These are phyloP conservation scores for Cistogaster globosa DNA, from an alignment of 2,888 invertebrate species.

Conservation along the genomic window DNA sequence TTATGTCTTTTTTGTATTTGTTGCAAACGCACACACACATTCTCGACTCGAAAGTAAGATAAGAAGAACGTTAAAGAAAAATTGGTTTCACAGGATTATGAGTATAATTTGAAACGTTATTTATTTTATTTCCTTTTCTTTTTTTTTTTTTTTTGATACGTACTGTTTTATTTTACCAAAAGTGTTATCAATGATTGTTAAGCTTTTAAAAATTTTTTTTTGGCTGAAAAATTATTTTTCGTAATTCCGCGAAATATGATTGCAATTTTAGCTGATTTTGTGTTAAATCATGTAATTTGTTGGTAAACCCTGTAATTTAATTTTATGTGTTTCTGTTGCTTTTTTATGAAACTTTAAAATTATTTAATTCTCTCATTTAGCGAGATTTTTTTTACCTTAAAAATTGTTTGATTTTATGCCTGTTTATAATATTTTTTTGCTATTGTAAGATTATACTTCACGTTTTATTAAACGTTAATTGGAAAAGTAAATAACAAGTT, in stretches of 20 bases:
- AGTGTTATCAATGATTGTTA: slow-evolving; percentile 62
- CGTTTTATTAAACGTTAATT: slow-evolving; percentile 68
- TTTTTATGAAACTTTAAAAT: slow-evolving; percentile 40
- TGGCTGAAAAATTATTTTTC: slow-evolving; percentile 19
- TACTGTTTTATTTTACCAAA: slow-evolving; percentile 37
- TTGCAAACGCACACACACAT: not conserved
- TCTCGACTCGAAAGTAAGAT: slow-evolving; percentile 25
- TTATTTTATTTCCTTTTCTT: not conserved
- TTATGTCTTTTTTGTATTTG: slow-evolving; percentile 53
- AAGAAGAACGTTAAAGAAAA: slow-evolving; percentile 38
- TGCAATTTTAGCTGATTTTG: slow-evolving; percentile 39
- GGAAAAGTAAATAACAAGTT: slow-evolving; percentile 70
- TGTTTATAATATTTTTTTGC: slow-evolving; percentile 59
- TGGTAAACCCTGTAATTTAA: slow-evolving; percentile 65
- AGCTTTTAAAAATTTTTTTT: slow-evolving; percentile 13
- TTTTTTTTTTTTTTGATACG: not conserved
- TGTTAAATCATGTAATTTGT: slow-evolving; percentile 69
- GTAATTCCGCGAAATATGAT: slow-evolving; percentile 65
- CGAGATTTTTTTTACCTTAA: slow-evolving; percentile 29
- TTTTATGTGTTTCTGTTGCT: slow-evolving; percentile 19
- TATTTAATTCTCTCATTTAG: slow-evolving; percentile 23
- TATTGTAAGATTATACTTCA: slow-evolving; percentile 39
- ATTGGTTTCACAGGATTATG: slow-evolving; percentile 67
- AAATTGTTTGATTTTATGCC: slow-evolving; percentile 40
- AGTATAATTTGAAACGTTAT: slow-evolving; percentile 43